Evolutionary conservation across 2,888 invertebrate species (phyloP), one percentile per base, ranked within the genome.

Genomic region (Gisinianus flammeolus): DNA sequence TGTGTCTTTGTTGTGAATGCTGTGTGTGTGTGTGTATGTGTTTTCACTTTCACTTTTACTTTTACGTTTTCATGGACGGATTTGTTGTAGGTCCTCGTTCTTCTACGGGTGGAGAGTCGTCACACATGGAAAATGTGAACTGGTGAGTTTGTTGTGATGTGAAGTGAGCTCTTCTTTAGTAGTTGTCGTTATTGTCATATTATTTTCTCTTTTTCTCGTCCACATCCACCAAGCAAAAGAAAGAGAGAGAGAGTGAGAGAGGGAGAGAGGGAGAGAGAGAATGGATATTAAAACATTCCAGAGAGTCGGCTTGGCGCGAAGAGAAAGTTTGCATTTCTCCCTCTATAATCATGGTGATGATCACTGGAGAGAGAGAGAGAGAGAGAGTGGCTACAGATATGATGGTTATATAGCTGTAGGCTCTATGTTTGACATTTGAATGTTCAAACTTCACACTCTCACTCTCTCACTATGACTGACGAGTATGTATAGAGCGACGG

Each of bases 201-300:
- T 44, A 24, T 58, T 58, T 22, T n/a, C 67, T 67, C 33, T 33
- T 24, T 24, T 8, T n/a, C 68, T 68, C 68, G 22, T 67, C 22
- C 35, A 64, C 30, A 26, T 64, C 26, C 30, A 64, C 64, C 12
- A 24, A 2, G 62, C 26, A 58, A 6, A 66, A 31, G 6, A 10
- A 6, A 31, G n/a, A 35, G 44, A 33, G 44, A 12, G 16, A n/a
- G n/a, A n/a, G n/a, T n/a, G n/a, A n/a, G n/a, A n/a, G n/a, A n/a
- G n/a, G n/a, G n/a, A n/a, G n/a, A 30, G 28, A 66, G 66, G 24
- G 24, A 44, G 44, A 68, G 22, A 44, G 66, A 76, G 54, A 28
- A 56, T 68, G 44, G 66, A 67, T 78, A 74, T 74, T 78, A 74
- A 78, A 78, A 78, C 78, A 78, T 78, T 78, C 78, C 78, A 78